phyloP scores from a whole-genome alignment of 2,113 vertebrate species.

The Eulacestoma nigropectus region DNA sequence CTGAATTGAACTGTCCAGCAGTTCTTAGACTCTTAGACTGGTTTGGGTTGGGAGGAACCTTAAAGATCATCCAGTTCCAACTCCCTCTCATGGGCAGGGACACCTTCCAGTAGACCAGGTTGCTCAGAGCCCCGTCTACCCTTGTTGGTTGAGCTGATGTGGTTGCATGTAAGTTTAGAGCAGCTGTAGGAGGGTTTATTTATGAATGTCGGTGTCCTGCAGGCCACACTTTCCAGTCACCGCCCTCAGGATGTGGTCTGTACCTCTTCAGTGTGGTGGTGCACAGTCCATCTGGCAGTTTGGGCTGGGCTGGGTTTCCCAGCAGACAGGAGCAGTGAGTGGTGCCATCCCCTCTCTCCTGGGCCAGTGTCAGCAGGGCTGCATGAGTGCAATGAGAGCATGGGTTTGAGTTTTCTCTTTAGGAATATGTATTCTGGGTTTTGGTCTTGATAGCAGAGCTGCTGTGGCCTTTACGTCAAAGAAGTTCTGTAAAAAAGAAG shows the following conservation, averaged over 20 bases:
- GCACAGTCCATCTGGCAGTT: neutral
- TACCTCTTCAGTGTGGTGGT: neutral
- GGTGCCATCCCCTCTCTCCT: neutral
- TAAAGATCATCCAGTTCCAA: neutral
- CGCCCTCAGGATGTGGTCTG: neutral
- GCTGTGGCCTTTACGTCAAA: neutral
- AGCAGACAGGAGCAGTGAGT: fast-evolving
- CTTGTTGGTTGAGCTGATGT: neutral
- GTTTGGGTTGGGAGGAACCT: neutral
- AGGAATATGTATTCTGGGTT: neutral
- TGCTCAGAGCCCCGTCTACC: neutral
- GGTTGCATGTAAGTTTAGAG: neutral
- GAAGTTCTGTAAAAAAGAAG: neutral
- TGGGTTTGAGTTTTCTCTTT: neutral
- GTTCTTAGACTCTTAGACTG: neutral
- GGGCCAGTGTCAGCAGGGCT: neutral
- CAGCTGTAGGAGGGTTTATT: neutral
- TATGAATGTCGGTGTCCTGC: neutral
- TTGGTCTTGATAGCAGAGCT: neutral
- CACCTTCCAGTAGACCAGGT: neutral
- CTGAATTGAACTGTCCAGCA: neutral
- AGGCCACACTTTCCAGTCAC: neutral
- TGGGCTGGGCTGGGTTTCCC: neutral
- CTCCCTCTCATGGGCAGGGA: neutral
- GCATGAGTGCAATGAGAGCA: neutral